These are phyloP conservation scores for Ochotona curzoniae DNA, from an alignment of 2,113 vertebrate species.

Conservation along the genomic window DNA sequence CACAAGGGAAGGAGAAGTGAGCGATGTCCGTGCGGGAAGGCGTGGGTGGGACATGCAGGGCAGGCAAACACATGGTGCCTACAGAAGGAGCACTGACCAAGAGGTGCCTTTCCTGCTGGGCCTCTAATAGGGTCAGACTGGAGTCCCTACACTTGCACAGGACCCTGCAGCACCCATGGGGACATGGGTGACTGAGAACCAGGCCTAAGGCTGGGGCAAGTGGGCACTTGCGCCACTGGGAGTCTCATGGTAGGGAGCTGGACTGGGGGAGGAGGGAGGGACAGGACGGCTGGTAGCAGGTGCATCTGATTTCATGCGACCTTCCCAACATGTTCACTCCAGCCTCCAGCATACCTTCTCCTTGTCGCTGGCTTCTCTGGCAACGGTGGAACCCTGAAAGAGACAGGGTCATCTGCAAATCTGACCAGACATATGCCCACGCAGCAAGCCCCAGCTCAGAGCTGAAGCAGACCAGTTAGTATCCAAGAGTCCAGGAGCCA, in stretches of 20 bases:
- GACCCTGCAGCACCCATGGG: background rate
- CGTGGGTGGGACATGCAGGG: background rate
- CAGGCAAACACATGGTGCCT: background rate
- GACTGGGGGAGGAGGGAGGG: background rate
- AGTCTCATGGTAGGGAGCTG: background rate
- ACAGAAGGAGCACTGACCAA: background rate
- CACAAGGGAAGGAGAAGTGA: too few relatives aligned
- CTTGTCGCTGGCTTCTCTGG: slow-evolving; percentile 97
- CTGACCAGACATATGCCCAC: background rate
- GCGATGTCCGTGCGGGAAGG: background rate
- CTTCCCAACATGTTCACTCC: background rate
- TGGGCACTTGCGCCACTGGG: background rate
- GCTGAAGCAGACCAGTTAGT: too few relatives aligned
- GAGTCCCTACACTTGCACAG: background rate
- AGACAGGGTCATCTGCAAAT: slow-evolving; percentile 53
- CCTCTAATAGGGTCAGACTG: too few relatives aligned
- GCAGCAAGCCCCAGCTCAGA: background rate
- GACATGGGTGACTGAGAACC: background rate
- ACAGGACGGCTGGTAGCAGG: background rate
- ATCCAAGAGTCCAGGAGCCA: background rate
- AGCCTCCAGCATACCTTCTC: slow-evolving; percentile 90
- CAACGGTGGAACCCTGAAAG: slow-evolving; percentile 94
- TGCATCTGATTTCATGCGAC: background rate
- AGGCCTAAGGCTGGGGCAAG: background rate
- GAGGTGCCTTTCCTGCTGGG: background rate